These are phyloP conservation scores for Lichenostomus cassidix DNA, from an alignment of 2,113 vertebrate species.

Conservation along the genomic window DNA sequence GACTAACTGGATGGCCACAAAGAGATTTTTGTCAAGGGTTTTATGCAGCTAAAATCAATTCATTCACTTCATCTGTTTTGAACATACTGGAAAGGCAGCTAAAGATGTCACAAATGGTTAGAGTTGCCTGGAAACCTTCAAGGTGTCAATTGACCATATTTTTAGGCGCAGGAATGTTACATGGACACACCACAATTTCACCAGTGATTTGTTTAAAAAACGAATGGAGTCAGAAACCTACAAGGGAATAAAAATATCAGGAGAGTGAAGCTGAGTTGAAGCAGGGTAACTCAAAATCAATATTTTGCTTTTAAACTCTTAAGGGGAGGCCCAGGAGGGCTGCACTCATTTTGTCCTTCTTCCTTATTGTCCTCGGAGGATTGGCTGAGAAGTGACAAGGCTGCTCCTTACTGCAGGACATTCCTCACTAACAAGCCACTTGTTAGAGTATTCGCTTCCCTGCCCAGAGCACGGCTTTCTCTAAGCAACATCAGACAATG, in stretches of 20 bases:
- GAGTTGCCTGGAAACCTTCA: slow-evolving; percentile 76
- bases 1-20: slow-evolving; percentile 69
- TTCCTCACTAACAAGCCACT: slow-evolving; percentile 77
- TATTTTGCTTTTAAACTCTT: slow-evolving; percentile 92
- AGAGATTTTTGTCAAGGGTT: slow-evolving; percentile 76
- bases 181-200: slow-evolving; percentile 75
- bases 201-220: slow-evolving; percentile 77
- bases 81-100: slow-evolving; percentile 60
- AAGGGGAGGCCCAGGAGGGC: slow-evolving; percentile 82
- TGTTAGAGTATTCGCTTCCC: slow-evolving; percentile 70
- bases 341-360: slow-evolving; percentile 82
- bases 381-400: slow-evolving; percentile 76
- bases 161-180: slow-evolving; percentile 78
- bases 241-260: slow-evolving; percentile 82
- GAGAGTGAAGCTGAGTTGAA: slow-evolving; percentile 83
- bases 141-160: slow-evolving; percentile 84
- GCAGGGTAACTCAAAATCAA: slow-evolving; percentile 89
- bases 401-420: slow-evolving; percentile 67
- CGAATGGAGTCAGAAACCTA: slow-evolving; percentile 81
- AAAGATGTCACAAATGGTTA: slow-evolving; percentile 88
- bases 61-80: slow-evolving; percentile 77
- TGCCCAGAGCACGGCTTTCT: slow-evolving; percentile 10
- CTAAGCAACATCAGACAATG: background rate
- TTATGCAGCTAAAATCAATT: slow-evolving; percentile 82
- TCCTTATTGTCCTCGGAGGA: slow-evolving; percentile 80